These are phyloP conservation scores for Euplexia lucipara DNA, from an alignment of 2,888 invertebrate genomes.

Conservation along the genomic window DNA sequence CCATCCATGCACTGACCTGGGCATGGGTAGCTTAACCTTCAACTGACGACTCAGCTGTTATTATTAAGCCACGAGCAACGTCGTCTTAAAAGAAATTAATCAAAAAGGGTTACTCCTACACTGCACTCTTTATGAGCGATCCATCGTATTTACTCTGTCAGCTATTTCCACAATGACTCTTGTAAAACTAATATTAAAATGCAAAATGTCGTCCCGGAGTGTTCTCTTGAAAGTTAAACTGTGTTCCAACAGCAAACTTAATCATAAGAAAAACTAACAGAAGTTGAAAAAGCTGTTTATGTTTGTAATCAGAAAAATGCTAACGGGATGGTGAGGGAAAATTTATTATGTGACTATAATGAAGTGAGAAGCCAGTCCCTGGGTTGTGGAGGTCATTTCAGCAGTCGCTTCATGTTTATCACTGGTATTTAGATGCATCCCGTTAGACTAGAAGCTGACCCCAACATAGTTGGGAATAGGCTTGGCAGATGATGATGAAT, in stretches of 20 bases:
- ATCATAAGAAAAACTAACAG: constrained; percentile 54
- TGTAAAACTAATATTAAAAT: constrained; percentile 58
- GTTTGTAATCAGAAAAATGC: constrained; percentile 36
- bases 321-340: constrained; percentile 10
- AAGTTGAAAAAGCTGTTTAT: constrained; percentile 57
- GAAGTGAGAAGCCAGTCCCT: not conserved
- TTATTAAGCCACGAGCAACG: no score
- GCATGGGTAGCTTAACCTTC: no score
- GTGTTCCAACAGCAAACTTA: constrained; percentile 48
- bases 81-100: no score
- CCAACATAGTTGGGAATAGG: no score
- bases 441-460: no score
- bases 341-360: constrained; percentile 4
- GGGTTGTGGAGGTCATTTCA: no score
- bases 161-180: constrained; percentile 31
- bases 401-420: no score
- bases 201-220: constrained; percentile 45
- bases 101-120: not conserved
- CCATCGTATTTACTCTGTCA: constrained; percentile 14
- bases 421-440: no score
- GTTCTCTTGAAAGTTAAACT: constrained; percentile 49
- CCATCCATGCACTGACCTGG: no score
- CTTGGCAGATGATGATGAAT: no score
- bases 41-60: no score
- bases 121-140: not conserved